Conservation (phyloP, 2,797 vertebrate species). For the Caiman crocodilus region DNA sequence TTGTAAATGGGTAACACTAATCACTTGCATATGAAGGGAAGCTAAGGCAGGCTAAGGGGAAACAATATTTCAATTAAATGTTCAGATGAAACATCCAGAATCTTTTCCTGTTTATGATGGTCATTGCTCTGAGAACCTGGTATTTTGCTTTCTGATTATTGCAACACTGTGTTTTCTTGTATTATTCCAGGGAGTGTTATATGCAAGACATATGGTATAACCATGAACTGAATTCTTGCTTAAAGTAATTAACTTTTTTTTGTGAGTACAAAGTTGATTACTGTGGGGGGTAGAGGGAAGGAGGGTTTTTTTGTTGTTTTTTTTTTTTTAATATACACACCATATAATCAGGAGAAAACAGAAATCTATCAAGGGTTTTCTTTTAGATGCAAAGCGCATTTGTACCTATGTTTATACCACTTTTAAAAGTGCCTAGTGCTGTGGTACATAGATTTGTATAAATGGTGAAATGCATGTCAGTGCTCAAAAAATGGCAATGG, state of each 20-base stretch:
- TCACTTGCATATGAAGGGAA: no score
- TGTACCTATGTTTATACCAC: no score
- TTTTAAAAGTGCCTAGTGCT: no score
- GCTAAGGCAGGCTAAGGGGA: not conserved
- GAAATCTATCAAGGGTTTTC: not conserved
- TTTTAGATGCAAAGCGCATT: not conserved
- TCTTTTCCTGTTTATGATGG: not conserved
- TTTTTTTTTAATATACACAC: not conserved
- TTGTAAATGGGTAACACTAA: no score
- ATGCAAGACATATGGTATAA: no score
- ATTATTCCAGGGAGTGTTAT: no score
- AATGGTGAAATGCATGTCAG: no score
- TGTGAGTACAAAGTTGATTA: not conserved
- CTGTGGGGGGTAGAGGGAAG: no score
- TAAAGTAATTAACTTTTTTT: not conserved
- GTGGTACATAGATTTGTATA: no score
- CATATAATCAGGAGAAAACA: not conserved
- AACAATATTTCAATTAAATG: fast-evolving
- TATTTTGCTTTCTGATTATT: not conserved
- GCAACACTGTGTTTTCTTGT: not conserved
- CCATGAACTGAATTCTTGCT: no score
- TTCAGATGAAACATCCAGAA: not conserved
- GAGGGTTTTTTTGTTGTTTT: no score
- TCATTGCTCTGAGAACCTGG: not conserved
- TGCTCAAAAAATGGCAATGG: no score